Percentiles rank a stretch among this genome's conserved stretches.
These are phyloP conservation scores for Sitophilus oryzae DNA, from an alignment of 1,140 invertebrate species.

Conservation along the genomic window DNA sequence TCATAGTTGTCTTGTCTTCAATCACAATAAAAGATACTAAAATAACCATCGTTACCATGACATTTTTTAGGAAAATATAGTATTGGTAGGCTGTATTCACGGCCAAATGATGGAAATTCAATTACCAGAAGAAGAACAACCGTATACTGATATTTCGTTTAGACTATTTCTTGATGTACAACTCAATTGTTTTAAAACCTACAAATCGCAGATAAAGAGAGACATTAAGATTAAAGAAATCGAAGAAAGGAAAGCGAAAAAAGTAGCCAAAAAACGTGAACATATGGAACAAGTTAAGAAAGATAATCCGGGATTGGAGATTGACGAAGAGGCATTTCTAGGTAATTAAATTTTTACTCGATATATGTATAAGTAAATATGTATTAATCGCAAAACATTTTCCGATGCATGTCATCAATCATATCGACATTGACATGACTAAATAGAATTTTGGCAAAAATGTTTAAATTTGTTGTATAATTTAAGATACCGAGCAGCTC, in stretches of 20 bases:
- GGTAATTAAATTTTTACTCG: too few relatives aligned
- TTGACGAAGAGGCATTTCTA: slow-evolving; percentile 53
- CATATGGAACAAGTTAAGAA: slow-evolving; percentile 50
- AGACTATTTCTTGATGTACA: slow-evolving; percentile 45
- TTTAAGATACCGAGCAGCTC: too few relatives aligned
- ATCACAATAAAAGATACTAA: background rate
- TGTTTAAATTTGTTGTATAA: too few relatives aligned
- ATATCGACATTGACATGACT: background rate
- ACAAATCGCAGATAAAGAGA: slow-evolving; percentile 53
- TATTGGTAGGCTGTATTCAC: slow-evolving; percentile 50
- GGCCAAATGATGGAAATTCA: slow-evolving; percentile 52
- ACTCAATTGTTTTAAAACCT: slow-evolving; percentile 50
- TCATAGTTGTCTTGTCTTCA: background rate
- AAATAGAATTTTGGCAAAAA: too few relatives aligned
- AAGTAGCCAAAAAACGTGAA: slow-evolving; percentile 48
- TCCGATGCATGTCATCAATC: too few relatives aligned
- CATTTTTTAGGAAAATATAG: slow-evolving; percentile 36
- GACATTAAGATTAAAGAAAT: slow-evolving; percentile 44
- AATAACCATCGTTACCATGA: background rate
- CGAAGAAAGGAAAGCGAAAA: slow-evolving; percentile 48
- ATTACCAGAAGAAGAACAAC: slow-evolving; percentile 45
- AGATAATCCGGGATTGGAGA: slow-evolving; percentile 52
- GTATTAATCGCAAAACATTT: too few relatives aligned
- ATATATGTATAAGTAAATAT: too few relatives aligned
- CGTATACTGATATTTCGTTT: slow-evolving; percentile 46